Conservation (phyloP, 2,797 vertebrate species). For the Coregonus ussuriensis region DNA sequence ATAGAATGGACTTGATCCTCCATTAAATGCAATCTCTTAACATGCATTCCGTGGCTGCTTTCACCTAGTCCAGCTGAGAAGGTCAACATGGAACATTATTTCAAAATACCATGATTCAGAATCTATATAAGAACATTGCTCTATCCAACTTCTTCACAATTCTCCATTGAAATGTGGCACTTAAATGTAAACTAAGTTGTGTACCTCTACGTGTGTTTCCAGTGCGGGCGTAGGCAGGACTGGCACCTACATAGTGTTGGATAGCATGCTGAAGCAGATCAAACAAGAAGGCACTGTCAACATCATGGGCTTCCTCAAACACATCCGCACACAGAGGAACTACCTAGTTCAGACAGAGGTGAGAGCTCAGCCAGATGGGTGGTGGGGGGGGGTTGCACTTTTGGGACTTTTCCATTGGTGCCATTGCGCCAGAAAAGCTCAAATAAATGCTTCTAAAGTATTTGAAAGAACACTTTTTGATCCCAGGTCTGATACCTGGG, state of each 20-base stretch:
- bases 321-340: slow-evolving; percentile 95
- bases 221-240: slow-evolving; percentile 95
- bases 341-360: slow-evolving; percentile 98
- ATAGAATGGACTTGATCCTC: too few species aligned
- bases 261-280: slow-evolving; percentile 96
- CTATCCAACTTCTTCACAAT: too few species aligned
- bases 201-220: slow-evolving; percentile 40
- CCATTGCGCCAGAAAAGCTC: background rate
- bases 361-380: slow-evolving; percentile 50
- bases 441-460: too few species aligned
- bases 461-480: too few species aligned
- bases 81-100: background rate
- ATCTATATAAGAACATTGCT: too few species aligned
- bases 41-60: background rate
- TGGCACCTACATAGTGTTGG: slow-evolving; percentile 94
- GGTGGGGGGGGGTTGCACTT: background rate
- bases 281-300: slow-evolving; percentile 85
- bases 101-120: too few species aligned
- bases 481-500: background rate
- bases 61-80: background rate
- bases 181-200: background rate
- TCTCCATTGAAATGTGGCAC: background rate
- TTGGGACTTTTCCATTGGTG: background rate
- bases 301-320: slow-evolving; percentile 91
- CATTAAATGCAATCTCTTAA: background rate